Base-by-base conservation (phyloP, 1,140 invertebrate species). In the Agrilus planipennis region DNA sequence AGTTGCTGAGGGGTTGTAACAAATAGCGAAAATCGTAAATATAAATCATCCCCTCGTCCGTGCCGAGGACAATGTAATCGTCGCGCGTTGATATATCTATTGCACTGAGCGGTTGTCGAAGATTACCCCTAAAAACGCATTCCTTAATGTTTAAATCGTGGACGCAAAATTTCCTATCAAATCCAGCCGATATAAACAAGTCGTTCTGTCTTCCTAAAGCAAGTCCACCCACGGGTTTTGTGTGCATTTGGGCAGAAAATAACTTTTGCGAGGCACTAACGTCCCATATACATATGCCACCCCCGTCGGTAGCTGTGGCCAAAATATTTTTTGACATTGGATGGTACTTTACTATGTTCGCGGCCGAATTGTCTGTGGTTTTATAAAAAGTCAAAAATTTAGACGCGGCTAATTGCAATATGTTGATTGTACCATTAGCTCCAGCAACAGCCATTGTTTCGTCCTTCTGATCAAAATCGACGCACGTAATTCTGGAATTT, bases 1-100 rank as follows among this genome's bases (percentile, higher is more conserved):
- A 31, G 10, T 31, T 43, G 12, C 41, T 35, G 11, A 47, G 27
- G 1, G 42, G 45, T 25, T 51, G 47, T 15, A 51, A 25, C 7
- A 45, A 39, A 22, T 46, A 34, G 15, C 38, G 39, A 16, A 49
- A 40, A 22, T 54, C 44, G 22, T 50, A 54, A 1, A 54, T 14
- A 15, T 47, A 45, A 10, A 52, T 40, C 17, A 34, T 48, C n/a
- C 52, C 52, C 25, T 54, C 45, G 2, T 44, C 37, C 5, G 51
- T 31, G 14, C 52, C 50, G 1, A 45, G 45, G 2, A 44, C 47
- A 9, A 52, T 35, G 6, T 39, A 42, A 12, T 27, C 37, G 23
- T 49, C 47, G 32, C 48, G 43, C 11, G 34, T 19, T 35, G 46
- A 48, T 18, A 54, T 34, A 29, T 48, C 47, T 7, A 51, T 29